phyloP scores from a whole-genome alignment of 2,888 invertebrate species.

The Pycnomerus fuliginosus region DNA sequence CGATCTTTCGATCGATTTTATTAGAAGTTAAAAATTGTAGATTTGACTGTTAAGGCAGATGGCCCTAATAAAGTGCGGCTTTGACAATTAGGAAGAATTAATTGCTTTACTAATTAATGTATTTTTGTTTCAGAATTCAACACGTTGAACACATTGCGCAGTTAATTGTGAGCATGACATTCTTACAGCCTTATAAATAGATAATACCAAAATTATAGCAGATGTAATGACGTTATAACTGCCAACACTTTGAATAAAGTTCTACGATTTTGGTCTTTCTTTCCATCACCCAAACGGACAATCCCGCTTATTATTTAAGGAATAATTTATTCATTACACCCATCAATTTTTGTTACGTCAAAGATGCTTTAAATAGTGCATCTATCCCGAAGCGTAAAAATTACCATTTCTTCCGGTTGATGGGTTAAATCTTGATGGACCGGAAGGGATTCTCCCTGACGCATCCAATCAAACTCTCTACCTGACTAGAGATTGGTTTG shows the following conservation, averaged over 20 bases:
- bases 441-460: slow-evolving; percentile 42
- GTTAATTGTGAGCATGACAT: slow-evolving; percentile 3
- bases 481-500: slow-evolving; percentile 33
- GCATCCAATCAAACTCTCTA: slow-evolving; percentile 43
- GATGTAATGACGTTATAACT: too few species aligned
- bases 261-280: too few species aligned
- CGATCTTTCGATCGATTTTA: too few species aligned
- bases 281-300: too few species aligned
- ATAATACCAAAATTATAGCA: too few species aligned
- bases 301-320: too few species aligned
- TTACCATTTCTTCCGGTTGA: slow-evolving; percentile 40
- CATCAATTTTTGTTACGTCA: slow-evolving; percentile 34
- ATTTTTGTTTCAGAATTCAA: slow-evolving; percentile 3
- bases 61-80: slow-evolving; percentile 1
- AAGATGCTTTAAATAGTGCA: background rate
- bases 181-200: too few species aligned
- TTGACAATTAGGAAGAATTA: slow-evolving; percentile 8
- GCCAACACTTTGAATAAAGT: too few species aligned
- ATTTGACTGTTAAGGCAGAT: too few species aligned
- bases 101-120: slow-evolving; percentile 4
- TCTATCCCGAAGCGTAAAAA: slow-evolving; percentile 24
- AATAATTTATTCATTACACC: slow-evolving; percentile 42
- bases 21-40: too few species aligned
- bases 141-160: slow-evolving; percentile 1
- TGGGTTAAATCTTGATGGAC: slow-evolving; percentile 33